A percentile compares a stretch with the other conserved stretches of the same genome.
These are phyloP conservation scores for Cantharis flavilabris DNA, from an alignment of 2,888 invertebrate species.

Conservation along the genomic window DNA sequence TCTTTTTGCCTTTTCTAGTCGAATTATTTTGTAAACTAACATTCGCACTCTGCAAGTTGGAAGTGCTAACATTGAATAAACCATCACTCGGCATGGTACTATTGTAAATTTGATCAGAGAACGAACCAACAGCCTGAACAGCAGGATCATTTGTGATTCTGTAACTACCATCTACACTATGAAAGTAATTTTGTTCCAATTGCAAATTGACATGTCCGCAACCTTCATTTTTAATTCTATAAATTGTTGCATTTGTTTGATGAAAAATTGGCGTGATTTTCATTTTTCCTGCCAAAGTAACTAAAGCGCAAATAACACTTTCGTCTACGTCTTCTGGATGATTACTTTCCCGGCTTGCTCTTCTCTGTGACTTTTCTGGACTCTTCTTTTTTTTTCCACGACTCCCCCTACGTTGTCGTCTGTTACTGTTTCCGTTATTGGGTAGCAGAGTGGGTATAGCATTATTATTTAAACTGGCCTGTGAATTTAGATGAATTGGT, in stretches of 20 bases:
- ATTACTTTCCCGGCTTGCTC: neutral
- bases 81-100: neutral
- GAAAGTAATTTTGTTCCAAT: neutral
- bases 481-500: neutral
- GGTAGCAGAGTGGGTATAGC: neutral
- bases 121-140: neutral
- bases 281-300: neutral
- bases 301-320: neutral
- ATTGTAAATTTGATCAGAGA: neutral
- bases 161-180: neutral
- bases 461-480: neutral
- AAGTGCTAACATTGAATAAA: neutral
- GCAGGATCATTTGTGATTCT: neutral
- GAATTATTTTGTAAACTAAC: constrained; percentile 14
- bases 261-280: neutral
- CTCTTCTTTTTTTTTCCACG: neutral
- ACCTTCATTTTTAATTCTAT: neutral
- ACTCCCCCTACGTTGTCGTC: neutral
- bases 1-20: constrained; percentile 1
- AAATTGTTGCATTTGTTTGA: neutral
- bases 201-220: neutral
- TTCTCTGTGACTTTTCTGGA: neutral
- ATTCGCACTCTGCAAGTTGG: constrained; percentile 27
- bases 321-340: neutral
- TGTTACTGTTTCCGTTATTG: neutral